phyloP scores from a whole-genome alignment of 2,797 vertebrate species.

The Tragelaphus oryx region DNA sequence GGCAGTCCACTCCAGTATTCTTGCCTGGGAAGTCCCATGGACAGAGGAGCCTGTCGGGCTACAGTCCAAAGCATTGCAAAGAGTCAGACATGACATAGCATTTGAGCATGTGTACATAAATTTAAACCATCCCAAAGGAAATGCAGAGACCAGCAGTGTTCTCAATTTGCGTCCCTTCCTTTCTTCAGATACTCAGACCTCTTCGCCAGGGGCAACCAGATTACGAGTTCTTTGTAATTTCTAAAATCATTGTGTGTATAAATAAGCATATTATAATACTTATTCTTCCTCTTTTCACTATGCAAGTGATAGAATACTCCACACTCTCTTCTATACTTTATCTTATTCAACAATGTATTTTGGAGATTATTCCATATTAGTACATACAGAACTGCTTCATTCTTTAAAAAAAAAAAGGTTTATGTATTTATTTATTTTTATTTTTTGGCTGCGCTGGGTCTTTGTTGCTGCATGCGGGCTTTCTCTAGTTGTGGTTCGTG shows the following conservation, averaged over 20 bases:
- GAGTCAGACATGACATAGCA: background rate
- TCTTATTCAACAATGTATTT: background rate
- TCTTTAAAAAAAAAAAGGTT: background rate
- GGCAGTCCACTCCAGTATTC: background rate
- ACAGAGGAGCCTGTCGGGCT: background rate
- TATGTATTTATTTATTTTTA: background rate
- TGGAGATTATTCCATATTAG: background rate
- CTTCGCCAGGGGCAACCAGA: background rate
- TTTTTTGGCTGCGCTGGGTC: background rate
- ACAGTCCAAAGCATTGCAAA: background rate
- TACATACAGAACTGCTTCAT: background rate
- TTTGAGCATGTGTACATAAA: background rate
- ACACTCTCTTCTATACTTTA: background rate
- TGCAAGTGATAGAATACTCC: background rate
- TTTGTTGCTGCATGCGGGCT: accelerated
- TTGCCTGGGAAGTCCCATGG: background rate
- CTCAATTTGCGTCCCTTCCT: accelerated
- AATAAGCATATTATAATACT: background rate
- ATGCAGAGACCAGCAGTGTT: background rate
- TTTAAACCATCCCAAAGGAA: background rate
- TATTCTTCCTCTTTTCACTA: background rate
- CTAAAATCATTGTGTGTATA: background rate
- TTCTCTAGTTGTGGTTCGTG: accelerated
- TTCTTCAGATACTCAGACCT: background rate
- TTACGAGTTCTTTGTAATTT: background rate